These are phyloP conservation scores for Acanthurus lineatus DNA, from an alignment of 2,797 vertebrate genomes.

Conservation along the genomic window DNA sequence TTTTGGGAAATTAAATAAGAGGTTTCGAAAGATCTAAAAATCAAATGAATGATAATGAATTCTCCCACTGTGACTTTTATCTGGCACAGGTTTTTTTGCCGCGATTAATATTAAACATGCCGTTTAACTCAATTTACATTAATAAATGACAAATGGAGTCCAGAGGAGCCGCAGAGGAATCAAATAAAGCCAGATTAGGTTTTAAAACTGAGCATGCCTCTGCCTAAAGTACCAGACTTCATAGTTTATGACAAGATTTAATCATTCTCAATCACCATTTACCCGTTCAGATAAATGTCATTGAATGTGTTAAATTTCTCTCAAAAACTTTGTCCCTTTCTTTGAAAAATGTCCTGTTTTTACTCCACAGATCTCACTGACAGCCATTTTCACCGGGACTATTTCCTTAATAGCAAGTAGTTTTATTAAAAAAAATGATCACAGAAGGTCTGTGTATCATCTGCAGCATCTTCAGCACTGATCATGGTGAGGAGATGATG, in stretches of 20 bases:
- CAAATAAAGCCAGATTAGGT: not conserved
- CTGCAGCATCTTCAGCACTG: not conserved
- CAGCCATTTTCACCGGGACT: not conserved
- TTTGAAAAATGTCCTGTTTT: not conserved
- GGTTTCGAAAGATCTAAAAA: slow-evolving; percentile 1
- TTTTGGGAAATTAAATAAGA: not conserved
- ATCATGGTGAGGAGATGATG: not conserved
- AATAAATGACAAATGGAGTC: not conserved
- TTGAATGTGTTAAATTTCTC: not conserved
- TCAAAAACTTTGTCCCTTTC: not conserved
- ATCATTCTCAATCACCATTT: not conserved
- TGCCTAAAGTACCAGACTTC: not conserved
- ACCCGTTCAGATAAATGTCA: not conserved
- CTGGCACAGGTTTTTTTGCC: no score
- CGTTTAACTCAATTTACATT: not conserved
- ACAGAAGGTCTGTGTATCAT: not conserved
- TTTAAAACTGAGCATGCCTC: not conserved
- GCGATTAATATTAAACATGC: not conserved
- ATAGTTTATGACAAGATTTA: not conserved
- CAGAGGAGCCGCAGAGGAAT: not conserved
- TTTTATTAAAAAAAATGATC: not conserved
- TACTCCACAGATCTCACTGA: not conserved
- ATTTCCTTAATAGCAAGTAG: no score
- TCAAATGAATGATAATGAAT: slow-evolving; percentile 13
- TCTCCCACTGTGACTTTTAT: slow-evolving; percentile 6